Evolutionary conservation across 1,140 invertebrate genomes (phyloP), one percentile per base, ranked within the genome.

Genomic region (Catajapyx aquilonaris): DNA sequence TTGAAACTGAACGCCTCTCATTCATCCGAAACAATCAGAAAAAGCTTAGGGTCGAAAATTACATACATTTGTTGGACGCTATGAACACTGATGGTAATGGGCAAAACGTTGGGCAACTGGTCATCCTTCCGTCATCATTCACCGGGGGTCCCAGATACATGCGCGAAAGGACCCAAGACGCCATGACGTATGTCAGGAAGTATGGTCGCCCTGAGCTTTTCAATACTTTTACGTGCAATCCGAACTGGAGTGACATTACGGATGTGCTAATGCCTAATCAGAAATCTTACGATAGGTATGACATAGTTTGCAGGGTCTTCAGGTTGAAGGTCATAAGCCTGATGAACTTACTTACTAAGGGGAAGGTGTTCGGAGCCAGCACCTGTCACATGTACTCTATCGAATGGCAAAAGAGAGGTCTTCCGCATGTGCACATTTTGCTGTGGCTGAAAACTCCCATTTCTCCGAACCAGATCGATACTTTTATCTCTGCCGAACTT

Each of bases 371-470:
- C 37, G 58, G 61, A n/a, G n/a, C 37, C 35, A 42, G 46, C 15
- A 44, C 46, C 15, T 56, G 49, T 41, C 52, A 47, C 39, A 52
- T 64, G 52, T 61, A 60, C 46, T 50, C 52, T 5, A 40, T 66
- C 25, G 64, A 69, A 47, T 68, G 56, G 51, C 61, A 63, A 45
- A 65, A 64, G 43, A 42, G 61, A 35, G 60, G 59, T 15, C 39
- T 64, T 13, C 57, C 48, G 23, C 49, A 51, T 44, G n/a, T n/a
- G n/a, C n/a, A n/a, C n/a, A n/a, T n/a, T n/a, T n/a, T n/a, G n/a
- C n/a, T n/a, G n/a, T n/a, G n/a, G n/a, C n/a, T n/a, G n/a, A n/a
- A n/a, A n/a, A n/a, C n/a, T n/a, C n/a, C n/a, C n/a, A n/a, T n/a
- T n/a, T n/a, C n/a, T n/a, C n/a, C n/a, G n/a, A n/a, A n/a, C n/a